These are phyloP conservation scores for Hormaphis cornu DNA, from an alignment of 1,140 invertebrate species.

Conservation along the genomic window DNA sequence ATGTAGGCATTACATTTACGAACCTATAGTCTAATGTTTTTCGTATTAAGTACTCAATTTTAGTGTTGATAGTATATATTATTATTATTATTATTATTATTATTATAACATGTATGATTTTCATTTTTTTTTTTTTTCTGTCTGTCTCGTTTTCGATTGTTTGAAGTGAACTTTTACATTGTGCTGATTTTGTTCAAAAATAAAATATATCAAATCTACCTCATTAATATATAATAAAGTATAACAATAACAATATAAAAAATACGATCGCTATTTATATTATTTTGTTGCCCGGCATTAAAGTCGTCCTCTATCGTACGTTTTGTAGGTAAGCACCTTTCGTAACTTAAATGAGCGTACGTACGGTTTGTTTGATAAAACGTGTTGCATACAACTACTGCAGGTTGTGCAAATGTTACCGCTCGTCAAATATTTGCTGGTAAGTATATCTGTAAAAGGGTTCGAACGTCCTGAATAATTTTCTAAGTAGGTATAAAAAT, in stretches of 20 bases:
- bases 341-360: too few species aligned
- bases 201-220: slow-evolving; percentile 26
- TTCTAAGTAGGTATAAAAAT: too few species aligned
- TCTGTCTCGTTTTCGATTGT: slow-evolving; percentile 11
- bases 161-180: slow-evolving; percentile 10
- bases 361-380: too few species aligned
- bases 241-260: too few species aligned
- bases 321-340: neutral
- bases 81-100: neutral
- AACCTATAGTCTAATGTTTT: slow-evolving; percentile 19
- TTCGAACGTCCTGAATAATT: too few species aligned
- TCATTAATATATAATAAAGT: slow-evolving; percentile 5
- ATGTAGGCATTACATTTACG: slow-evolving; percentile 1
- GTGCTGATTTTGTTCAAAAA: slow-evolving; percentile 12
- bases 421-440: too few species aligned
- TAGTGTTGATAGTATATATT: neutral
- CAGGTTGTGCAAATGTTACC: too few species aligned
- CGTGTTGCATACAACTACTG: too few species aligned
- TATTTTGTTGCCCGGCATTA: neutral
- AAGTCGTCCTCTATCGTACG: neutral
- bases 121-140: neutral
- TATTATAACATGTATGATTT: neutral
- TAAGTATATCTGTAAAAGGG: too few species aligned
- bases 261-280: too few species aligned
- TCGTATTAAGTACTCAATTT: neutral